These are phyloP conservation scores for Cantharis nigra DNA, from an alignment of 2,888 invertebrate genomes.

Conservation along the genomic window DNA sequence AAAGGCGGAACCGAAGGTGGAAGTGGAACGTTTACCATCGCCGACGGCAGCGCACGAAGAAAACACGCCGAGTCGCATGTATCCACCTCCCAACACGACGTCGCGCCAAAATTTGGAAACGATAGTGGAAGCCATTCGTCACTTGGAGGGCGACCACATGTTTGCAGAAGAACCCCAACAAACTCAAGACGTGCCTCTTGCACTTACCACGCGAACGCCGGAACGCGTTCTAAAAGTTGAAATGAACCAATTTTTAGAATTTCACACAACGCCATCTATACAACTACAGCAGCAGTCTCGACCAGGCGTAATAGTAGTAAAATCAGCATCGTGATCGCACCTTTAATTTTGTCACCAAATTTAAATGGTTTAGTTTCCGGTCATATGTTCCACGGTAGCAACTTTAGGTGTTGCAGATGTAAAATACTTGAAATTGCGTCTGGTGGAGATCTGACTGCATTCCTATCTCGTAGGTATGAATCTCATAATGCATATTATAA, in stretches of 20 bases:
- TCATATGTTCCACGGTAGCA: constrained; percentile 25
- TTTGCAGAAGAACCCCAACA: constrained; percentile 74
- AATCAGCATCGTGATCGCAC: constrained; percentile 77
- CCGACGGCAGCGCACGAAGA: constrained; percentile 59
- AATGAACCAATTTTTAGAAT: constrained; percentile 67
- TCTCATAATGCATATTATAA: constrained; percentile 18
- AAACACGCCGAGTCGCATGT: constrained; percentile 59
- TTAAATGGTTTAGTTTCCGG: constrained; percentile 26
- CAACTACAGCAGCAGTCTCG: constrained; percentile 69
- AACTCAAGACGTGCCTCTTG: constrained; percentile 62
- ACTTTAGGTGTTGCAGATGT: constrained; percentile 33
- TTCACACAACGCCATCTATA: constrained; percentile 56
- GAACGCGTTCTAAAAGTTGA: constrained; percentile 60
- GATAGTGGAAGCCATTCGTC: constrained; percentile 97
- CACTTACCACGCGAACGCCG: constrained; percentile 56
- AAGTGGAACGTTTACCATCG: constrained; percentile 68
- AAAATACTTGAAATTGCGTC: neutral
- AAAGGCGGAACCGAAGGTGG: constrained; percentile 85
- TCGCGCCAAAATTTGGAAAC: constrained; percentile 96
- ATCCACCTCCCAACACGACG: constrained; percentile 67
- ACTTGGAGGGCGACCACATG: constrained; percentile 94
- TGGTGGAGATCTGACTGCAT: constrained; percentile 18
- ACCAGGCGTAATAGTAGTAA: constrained; percentile 89
- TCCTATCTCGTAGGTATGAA: constrained; percentile 27
- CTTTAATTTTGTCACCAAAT: constrained; percentile 50